Evolutionary conservation across 2,888 invertebrate species (phyloP).

Genomic region (Agrypnus murinus): DNA sequence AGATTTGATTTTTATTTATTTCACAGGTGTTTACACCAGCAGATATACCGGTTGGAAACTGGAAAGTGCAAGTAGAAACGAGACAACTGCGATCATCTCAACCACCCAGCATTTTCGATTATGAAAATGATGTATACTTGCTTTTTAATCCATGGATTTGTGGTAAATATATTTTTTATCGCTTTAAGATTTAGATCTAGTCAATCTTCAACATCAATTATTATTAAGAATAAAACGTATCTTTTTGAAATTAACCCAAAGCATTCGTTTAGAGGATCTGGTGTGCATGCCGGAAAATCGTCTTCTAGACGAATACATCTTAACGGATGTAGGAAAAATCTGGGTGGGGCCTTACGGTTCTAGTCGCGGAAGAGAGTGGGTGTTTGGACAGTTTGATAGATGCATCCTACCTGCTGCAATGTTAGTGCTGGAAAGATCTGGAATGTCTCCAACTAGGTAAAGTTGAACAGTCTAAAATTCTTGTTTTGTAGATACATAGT

Average conservation of each 20-base stretch:
- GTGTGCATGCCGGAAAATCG: slow-evolving; percentile 83
- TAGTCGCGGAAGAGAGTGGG: slow-evolving; percentile 86
- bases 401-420: slow-evolving; percentile 81
- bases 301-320: slow-evolving; percentile 83
- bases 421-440: slow-evolving; percentile 81
- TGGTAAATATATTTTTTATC: too few species aligned
- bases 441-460: slow-evolving; percentile 64
- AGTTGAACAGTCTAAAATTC: too few species aligned
- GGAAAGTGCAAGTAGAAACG: slow-evolving; percentile 80
- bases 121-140: slow-evolving; percentile 81
- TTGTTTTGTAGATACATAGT: too few species aligned
- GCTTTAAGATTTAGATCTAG: too few species aligned
- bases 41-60: slow-evolving; percentile 79
- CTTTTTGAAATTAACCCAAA: too few species aligned
- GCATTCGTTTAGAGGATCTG: slow-evolving; percentile 78
- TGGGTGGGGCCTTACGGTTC: slow-evolving; percentile 86
- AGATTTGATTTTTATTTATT: slow-evolving; percentile 46
- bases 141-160: slow-evolving; percentile 90
- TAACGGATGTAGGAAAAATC: slow-evolving; percentile 89
- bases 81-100: slow-evolving; percentile 70
- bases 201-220: too few species aligned
- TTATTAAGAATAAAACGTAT: too few species aligned
- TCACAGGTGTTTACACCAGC: slow-evolving; percentile 79
- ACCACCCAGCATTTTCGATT: slow-evolving; percentile 73
- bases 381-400: slow-evolving; percentile 87